A percentile compares a stretch with the other conserved stretches of the same genome.
phyloP scores from a whole-genome alignment of 2,113 vertebrate species.

The Salvator merianae region DNA sequence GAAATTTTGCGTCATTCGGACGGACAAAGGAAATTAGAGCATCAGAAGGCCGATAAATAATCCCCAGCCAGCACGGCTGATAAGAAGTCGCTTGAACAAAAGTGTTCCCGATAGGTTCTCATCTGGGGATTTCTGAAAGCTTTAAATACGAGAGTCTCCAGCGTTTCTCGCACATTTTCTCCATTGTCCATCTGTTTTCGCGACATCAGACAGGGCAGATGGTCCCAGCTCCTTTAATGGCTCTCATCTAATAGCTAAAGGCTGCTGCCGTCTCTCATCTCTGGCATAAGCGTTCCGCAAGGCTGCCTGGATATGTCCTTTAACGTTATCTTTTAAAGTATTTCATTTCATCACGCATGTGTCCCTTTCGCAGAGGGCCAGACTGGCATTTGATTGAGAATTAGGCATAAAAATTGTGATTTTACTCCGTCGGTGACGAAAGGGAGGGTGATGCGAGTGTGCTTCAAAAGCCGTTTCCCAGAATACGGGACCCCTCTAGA shows the following conservation, averaged over 20 bases:
- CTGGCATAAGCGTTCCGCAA: no score
- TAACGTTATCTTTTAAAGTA: no score
- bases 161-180: neutral
- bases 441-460: neutral
- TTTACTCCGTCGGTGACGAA: neutral
- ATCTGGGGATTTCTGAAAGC: neutral
- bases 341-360: no score
- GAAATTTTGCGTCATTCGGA: neutral
- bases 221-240: neutral
- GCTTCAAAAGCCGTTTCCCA: neutral
- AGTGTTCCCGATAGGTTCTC: neutral
- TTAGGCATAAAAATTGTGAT: neutral
- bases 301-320: neutral
- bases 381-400: neutral
- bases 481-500: neutral
- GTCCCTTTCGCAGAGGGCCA: neutral
- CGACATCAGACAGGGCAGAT: neutral
- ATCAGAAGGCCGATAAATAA: neutral
- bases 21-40: neutral
- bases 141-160: neutral
- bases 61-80: neutral
- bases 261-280: neutral
- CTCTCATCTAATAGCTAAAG: neutral
- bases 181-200: neutral
- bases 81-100: neutral